Evolutionary conservation across 2,797 vertebrate species (phyloP), one percentile per base, ranked within the genome.

Genomic region (Pipistrellus pipistrellus): DNA sequence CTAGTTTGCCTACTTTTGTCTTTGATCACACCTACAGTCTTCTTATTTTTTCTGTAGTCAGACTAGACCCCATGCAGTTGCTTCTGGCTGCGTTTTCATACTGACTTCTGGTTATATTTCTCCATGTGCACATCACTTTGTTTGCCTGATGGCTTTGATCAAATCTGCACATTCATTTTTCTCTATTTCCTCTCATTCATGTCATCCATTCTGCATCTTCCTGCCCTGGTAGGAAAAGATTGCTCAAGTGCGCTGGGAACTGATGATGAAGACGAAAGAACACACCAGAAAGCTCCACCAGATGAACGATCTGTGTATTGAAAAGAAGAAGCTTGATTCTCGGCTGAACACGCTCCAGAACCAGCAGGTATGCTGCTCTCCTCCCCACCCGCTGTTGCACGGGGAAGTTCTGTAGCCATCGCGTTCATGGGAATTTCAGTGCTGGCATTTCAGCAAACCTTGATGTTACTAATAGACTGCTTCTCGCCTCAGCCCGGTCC

Each of bases 271-370:
- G 96, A 99, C 98, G 17, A 98, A 95, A 86, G 95, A 98, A 64
- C 98, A 99, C 97, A 99, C 98, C 0, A 97, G 97, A 46, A 98
- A 96, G 91, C 97, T 99, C 71, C 96, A 94, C 55, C 97, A 92
- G 75, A 96, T 99, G 97, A 98, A 98, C 30, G 91, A 25, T 23
- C 97, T 99, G 57, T 95, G 98, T 9, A 88, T 85, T 0, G 98
- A 99, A 97, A 99, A 98, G 95, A 98, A 97, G 95, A 96, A 98
- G 6, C 97, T 99, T 6, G 98, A 99, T 88, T 94, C 96, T 0
- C 98, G 98, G 73, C 90, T 99, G 93, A 98, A 98, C 41, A 90
- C 93, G 7, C 97, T 98, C 1, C 98, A 99, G 91, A 98, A 95
- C 76, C 98, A 98, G 78, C 97, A 97, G 98, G 99, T 99, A 96